Evolutionary conservation across 2,888 invertebrate genomes (phyloP).

Genomic region (Strigamia maritima): DNA sequence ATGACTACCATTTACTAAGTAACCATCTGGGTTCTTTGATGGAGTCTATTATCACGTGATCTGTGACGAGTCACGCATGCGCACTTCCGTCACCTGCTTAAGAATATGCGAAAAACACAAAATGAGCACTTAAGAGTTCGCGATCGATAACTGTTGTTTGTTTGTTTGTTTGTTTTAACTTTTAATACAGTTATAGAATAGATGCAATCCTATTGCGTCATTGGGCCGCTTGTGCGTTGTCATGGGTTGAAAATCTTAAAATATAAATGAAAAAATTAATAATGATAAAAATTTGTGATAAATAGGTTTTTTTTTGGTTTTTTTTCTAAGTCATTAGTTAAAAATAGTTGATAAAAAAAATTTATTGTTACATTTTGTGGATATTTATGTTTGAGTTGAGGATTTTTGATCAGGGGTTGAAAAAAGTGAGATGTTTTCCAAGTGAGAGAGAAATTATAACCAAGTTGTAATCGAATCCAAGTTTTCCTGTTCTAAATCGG

Average conservation of each 20-base stretch:
- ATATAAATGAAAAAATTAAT: not conserved
- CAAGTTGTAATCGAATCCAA: conserved; percentile 27
- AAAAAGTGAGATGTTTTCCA: not conserved
- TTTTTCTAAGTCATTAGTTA: not conserved
- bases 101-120: not conserved
- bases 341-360: not conserved
- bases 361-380: not conserved
- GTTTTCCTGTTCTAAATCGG: conserved; percentile 25
- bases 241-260: not conserved
- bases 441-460: conserved; percentile 7
- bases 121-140: not conserved
- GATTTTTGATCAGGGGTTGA: not conserved
- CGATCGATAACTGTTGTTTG: not conserved
- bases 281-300: not conserved
- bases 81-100: conserved; percentile 26
- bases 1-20: not conserved
- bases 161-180: not conserved
- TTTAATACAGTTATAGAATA: not conserved
- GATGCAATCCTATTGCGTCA: not conserved
- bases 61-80: conserved; percentile 32
- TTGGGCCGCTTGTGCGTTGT: not conserved
- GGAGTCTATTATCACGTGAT: conserved; percentile 30
- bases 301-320: not conserved
- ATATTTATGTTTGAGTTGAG: not conserved
- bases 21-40: conserved; percentile 17